Evolutionary conservation across 2,797 vertebrate genomes (phyloP).

Genomic region (Hemibagrus guttatus): DNA sequence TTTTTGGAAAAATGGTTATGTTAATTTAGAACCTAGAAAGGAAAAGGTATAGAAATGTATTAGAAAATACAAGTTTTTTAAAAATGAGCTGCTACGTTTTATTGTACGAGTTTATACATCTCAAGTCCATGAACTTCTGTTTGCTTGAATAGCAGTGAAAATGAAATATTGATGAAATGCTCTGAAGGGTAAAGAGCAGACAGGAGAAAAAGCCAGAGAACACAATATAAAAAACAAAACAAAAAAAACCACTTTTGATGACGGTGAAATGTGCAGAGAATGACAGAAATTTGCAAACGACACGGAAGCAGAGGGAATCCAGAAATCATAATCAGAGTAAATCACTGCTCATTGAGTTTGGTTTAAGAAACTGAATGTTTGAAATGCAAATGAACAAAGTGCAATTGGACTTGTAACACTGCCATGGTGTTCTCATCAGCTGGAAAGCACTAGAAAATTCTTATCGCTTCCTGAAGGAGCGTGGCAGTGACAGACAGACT

Average conservation of each 20-base stretch:
- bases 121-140: neutral
- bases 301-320: neutral
- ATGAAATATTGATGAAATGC: neutral
- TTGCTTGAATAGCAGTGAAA: neutral
- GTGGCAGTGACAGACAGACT: neutral
- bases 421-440: conserved; percentile 2
- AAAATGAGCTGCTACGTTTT: conserved; percentile 10
- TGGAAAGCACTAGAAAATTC: conserved; percentile 16
- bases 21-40: conserved; percentile 1
- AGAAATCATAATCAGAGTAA: neutral
- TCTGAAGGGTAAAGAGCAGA: neutral
- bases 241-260: neutral
- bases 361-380: neutral
- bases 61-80: neutral
- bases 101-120: neutral
- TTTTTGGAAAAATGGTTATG: neutral
- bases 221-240: neutral
- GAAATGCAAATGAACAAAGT: conserved; percentile 15
- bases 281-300: neutral
- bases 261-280: neutral
- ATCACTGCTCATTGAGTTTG: conserved; percentile 1
- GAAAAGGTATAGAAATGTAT: neutral
- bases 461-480: conserved; percentile 15
- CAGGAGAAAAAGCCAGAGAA: neutral
- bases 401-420: neutral